These are phyloP conservation scores for Diloba caeruleocephala DNA, from an alignment of 2,888 invertebrate species.

Conservation along the genomic window DNA sequence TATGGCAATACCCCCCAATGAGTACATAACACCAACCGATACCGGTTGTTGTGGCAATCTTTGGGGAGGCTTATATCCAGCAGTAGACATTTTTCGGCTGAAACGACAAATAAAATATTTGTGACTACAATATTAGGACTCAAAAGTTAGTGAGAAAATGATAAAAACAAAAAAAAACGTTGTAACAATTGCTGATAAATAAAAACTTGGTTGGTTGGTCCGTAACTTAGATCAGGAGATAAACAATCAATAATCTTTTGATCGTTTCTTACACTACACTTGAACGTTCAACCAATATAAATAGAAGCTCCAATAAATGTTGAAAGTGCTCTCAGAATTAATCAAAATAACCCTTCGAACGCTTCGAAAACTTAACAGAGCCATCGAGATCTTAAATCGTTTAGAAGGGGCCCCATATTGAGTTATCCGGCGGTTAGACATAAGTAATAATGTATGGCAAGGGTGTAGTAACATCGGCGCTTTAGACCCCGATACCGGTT, in stretches of 20 bases:
- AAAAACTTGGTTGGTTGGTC: no score
- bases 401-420: slow-evolving; percentile 77
- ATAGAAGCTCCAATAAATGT: slow-evolving; percentile 56
- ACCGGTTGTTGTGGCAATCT: no score
- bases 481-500: slow-evolving; percentile 68
- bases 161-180: no score
- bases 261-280: slow-evolving; percentile 33
- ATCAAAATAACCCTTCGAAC: slow-evolving; percentile 78
- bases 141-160: no score
- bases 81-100: no score
- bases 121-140: no score
- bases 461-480: slow-evolving; percentile 66
- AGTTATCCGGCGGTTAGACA: slow-evolving; percentile 82
- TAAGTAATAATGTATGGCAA: slow-evolving; percentile 82
- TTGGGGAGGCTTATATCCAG: no score
- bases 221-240: slow-evolving; percentile 9
- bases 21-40: no score
- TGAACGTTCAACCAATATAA: slow-evolving; percentile 49
- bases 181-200: no score
- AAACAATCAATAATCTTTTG: slow-evolving; percentile 45
- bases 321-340: slow-evolving; percentile 72
- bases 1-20: no score
- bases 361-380: slow-evolving; percentile 71
- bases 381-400: slow-evolving; percentile 84
- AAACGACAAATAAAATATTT: no score